These are phyloP conservation scores for Synergus laeviventris DNA, from an alignment of 2,888 invertebrate genomes.

Conservation along the genomic window DNA sequence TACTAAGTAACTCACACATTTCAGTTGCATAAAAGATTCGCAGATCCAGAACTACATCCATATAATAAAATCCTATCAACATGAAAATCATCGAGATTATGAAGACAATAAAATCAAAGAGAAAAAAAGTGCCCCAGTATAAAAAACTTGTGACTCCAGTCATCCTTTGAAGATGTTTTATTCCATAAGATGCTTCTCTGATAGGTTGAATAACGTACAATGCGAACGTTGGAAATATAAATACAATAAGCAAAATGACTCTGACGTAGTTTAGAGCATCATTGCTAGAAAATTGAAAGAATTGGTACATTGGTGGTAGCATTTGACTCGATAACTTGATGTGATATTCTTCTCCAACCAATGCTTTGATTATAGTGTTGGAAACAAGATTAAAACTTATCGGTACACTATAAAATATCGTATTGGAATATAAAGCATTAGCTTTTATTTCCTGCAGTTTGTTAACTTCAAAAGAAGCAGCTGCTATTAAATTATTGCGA, in stretches of 20 bases:
- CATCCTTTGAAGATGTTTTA: slow-evolving; percentile 84
- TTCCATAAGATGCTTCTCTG: slow-evolving; percentile 80
- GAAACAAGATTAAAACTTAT: slow-evolving; percentile 77
- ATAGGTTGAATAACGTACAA: slow-evolving; percentile 81
- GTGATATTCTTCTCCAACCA: slow-evolving; percentile 61
- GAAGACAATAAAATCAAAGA: slow-evolving; percentile 78
- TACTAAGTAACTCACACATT: slow-evolving; percentile 70
- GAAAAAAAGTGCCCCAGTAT: slow-evolving; percentile 82
- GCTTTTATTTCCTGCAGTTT: slow-evolving; percentile 55
- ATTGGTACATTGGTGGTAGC: slow-evolving; percentile 57
- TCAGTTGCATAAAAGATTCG: slow-evolving; percentile 70
- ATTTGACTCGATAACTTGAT: slow-evolving; percentile 64
- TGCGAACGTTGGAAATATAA: slow-evolving; percentile 65
- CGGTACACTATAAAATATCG: slow-evolving; percentile 78
- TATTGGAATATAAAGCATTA: slow-evolving; percentile 77
- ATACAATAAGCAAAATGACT: slow-evolving; percentile 58
- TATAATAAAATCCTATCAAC: slow-evolving; percentile 59
- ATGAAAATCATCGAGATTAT: slow-evolving; percentile 62
- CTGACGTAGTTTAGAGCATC: slow-evolving; percentile 48
- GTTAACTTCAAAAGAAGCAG: slow-evolving; percentile 74
- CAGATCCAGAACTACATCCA: slow-evolving; percentile 62
- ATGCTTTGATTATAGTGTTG: slow-evolving; percentile 74
- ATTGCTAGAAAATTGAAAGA: background rate
- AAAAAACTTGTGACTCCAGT: slow-evolving; percentile 79
- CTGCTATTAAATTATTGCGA: slow-evolving; percentile 77